Conservation (phyloP, 2,113 vertebrate genomes). For the Ceuthmochares aereus region DNA sequence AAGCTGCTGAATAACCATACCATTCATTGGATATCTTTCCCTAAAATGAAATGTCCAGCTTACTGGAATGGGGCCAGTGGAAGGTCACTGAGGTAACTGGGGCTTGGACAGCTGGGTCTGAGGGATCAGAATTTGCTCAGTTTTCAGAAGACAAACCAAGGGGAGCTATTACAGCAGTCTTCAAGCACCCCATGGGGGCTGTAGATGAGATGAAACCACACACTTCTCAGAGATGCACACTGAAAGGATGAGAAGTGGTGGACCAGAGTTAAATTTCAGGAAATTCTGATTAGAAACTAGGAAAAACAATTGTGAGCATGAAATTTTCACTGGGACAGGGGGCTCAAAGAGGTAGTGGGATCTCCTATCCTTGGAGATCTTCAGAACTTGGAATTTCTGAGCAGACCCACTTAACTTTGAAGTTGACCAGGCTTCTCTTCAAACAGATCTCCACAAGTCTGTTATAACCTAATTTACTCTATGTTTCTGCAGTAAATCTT, state of each 20-base stretch:
- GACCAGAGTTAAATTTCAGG: background rate
- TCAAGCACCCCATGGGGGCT: background rate
- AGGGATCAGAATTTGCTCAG: background rate
- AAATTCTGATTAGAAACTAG: background rate
- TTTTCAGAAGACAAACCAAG: background rate
- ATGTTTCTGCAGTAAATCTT: background rate
- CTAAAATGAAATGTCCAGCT: background rate
- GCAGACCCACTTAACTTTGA: background rate
- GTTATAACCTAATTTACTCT: background rate
- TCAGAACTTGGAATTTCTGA: background rate
- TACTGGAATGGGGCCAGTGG: background rate
- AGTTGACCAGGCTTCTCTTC: background rate
- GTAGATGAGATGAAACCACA: background rate
- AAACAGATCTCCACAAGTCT: background rate
- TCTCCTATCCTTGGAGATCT: background rate
- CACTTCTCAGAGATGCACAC: background rate
- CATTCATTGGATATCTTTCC: background rate
- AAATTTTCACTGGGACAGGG: background rate
- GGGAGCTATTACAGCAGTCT: background rate
- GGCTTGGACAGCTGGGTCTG: background rate
- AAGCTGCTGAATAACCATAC: background rate
- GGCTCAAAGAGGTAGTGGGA: background rate
- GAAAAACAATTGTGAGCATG: fast-evolving
- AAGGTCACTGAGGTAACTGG: background rate
- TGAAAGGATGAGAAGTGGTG: background rate